Evolutionary conservation across 1,140 invertebrate genomes (phyloP), one percentile per base, ranked within the genome.

Genomic region (Drosophila saltans): DNA sequence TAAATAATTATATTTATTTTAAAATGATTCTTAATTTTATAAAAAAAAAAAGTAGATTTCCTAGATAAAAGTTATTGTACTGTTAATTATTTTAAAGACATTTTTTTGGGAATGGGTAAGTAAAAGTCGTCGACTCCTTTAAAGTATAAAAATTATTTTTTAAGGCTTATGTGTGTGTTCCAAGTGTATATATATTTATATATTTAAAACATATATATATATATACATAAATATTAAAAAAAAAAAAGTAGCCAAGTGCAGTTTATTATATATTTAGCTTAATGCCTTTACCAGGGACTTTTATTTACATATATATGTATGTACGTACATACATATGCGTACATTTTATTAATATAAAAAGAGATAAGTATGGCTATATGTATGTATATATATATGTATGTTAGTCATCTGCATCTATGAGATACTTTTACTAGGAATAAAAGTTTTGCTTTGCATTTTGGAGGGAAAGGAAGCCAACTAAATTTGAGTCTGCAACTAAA

Each of bases 401-500:
- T 40, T 5, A 5, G 10, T 40, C 11, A 11, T 40, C 0, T 40
- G 39, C 39, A 48, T 52, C 21, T 10, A 10, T 52, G 9, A 2
- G 21, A 52, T 26, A 24, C 21, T 52, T 8, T 52, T 26, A 26
- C n/a, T 21, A 48, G 26, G 9, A 4, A 52, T 8, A 52, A 26
- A 26, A 52, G 45, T 26, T 7, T 7, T 24, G 43, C 43, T 52
- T 26, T 26, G 9, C 7, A 0, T 36, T 36, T 30, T 2, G 28
- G 2, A 39, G 28, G 64, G 16, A 69, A 73, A 59, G 28, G 57
- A 59, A 16, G 16, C 16, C 16, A 16, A 16, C 16, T 16, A 58
- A 58, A 63, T 40, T 39, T 33, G 41, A 69, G 58, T 69, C 55
- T 61, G 58, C 58, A 76, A 30, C 2, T 30, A 30, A 30, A 30